Conservation (phyloP, 2,888 invertebrate genomes). For the Trissolcus japonicus region DNA sequence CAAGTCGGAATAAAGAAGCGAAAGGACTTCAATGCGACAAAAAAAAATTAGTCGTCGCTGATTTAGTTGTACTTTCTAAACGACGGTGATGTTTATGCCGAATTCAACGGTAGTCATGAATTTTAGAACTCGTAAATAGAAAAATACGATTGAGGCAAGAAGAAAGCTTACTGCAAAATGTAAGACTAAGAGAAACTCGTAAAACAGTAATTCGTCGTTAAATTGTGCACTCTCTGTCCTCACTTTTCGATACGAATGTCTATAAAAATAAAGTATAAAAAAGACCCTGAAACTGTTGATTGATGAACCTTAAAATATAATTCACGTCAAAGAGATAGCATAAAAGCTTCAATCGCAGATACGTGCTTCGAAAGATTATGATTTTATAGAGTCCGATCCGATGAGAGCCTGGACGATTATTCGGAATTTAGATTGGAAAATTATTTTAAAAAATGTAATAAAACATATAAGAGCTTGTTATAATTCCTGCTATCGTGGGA, state of each 20-base stretch:
- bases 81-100: neutral
- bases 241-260: constrained; percentile 37
- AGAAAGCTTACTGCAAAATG: constrained; percentile 41
- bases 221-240: constrained; percentile 64
- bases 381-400: constrained; percentile 15
- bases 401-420: neutral
- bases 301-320: constrained; percentile 28
- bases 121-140: constrained; percentile 1
- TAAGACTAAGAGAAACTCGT: constrained; percentile 64
- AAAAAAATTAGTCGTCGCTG: too few species aligned
- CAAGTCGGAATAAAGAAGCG: too few species aligned
- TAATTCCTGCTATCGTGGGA: constrained; percentile 29
- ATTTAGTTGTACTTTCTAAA: neutral
- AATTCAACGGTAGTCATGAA: too few species aligned
- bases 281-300: constrained; percentile 19
- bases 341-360: constrained; percentile 15
- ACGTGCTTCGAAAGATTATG: constrained; percentile 11
- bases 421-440: constrained; percentile 23
- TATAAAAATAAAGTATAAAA: constrained; percentile 50
- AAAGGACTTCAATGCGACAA: too few species aligned
- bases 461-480: neutral
- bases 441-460: constrained; percentile 5
- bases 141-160: neutral
- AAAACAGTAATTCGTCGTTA: constrained; percentile 73
- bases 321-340: constrained; percentile 14